Evolutionary conservation across 2,797 vertebrate species (phyloP), one percentile per base, ranked within the genome.

Genomic region (Girardinus metallicus): DNA sequence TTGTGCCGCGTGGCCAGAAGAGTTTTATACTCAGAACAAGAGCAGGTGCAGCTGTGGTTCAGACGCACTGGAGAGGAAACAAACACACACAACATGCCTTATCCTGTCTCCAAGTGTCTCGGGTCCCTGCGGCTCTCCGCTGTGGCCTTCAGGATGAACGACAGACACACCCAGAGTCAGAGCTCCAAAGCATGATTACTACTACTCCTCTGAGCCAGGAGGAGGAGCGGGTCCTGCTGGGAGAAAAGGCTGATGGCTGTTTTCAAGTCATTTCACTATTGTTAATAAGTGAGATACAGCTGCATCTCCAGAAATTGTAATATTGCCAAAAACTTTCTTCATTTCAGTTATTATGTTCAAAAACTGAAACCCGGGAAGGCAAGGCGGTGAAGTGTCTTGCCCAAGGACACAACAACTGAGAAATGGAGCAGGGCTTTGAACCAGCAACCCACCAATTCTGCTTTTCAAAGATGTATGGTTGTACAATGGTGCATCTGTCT

Each of bases 181-280:
- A 49, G 64, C 78, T 55, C 77, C 81, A 78, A 86, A 87, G 31
- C 77, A n/a, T 78, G 73, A 71, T 62, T 80, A 84, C 87, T 85
- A 79, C 81, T 86, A 77, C 82, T 79, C 75, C 85, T 75, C 49
- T 71, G 31, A 81, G 85, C 85, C 84, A 81, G 83, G 80, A 73
- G 82, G 87, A 88, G 82, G 36, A 68, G n/a, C 13, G 84, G 79
- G 72, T 84, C 94, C 79, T 55, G 85, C 93, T 91, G 93, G 82
- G 91, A 95, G 94, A 93, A 96, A 95, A 88, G 90, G 86, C 81
- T 78, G 84, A 86, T 41, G 90, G 81, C 90, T 86, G 84, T 90
- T 95, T 92, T 91, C 29, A 89, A 90, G 90, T 95, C 95, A 94
- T 94, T 94, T 91, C 88, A 71, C 73, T 85, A 39, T 82, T 60